Base-by-base conservation (phyloP, 2,113 vertebrate species). In the Sisor rabdophorus region DNA sequence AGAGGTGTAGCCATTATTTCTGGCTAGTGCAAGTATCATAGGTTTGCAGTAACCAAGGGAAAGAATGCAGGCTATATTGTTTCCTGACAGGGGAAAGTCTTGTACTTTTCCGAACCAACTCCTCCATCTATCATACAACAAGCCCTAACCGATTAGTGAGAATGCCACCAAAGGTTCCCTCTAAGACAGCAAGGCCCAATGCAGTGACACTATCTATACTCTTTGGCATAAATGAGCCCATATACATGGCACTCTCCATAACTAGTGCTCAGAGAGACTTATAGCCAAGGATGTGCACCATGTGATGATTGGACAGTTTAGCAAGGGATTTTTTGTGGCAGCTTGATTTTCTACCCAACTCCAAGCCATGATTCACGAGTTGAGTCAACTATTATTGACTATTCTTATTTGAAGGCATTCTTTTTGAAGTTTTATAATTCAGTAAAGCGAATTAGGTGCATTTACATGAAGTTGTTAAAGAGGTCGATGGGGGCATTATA, bases 1-100 rank as follows among this genome's bases (percentile, higher is more conserved):
- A 80, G 22, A 76, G 20, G 36, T 48, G 71, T 53, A 78, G 79
- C 83, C 81, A 76, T 48, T 64, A 22, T 44, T n/a, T n/a, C n/a
- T n/a, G n/a, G 61, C 16, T 71, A 20, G 20, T 26, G 44, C 53
- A 72, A 40, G 71, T 52, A 24, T 20, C 19, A 20, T 59, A 36
- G 20, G 13, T 15, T 24, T 19, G 20, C 11, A 13, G 60, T 12
- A 11, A 44, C 36, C 36, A 22, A 64, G 5, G 11, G 2, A 64
- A 17, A 44, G 32, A 44, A 40, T 44, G 36, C 32, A 64, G 19
- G 10, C 30, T 30, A 20, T 63, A 11, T 20, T 36, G 17, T 60
- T 60, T 32, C 13, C 28, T 11, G 40, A 44, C 9, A 19, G 11
- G 17, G 15, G 2, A 60, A 19, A 36, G 36, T n/a, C 60, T 63